Evolutionary conservation across 2,797 vertebrate genomes (phyloP).

Genomic region (Crenichthys baileyi): DNA sequence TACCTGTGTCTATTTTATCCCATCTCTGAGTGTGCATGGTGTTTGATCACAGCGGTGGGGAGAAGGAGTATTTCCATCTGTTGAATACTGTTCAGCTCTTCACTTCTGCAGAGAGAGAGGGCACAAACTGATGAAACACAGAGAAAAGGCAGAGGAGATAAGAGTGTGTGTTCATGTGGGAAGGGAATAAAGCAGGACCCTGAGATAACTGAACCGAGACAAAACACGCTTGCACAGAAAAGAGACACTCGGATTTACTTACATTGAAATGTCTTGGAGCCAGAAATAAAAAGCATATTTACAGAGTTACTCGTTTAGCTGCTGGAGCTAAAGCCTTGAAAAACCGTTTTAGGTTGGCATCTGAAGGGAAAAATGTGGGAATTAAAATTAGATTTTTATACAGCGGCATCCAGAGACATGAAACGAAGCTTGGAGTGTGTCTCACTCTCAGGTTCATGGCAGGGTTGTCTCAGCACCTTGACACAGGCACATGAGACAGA

Average conservation of each 20-base stretch:
- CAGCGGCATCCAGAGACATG: not conserved
- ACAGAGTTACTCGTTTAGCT: not conserved
- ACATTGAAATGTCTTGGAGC: not conserved
- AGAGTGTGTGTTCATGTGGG: not conserved
- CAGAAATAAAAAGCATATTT: constrained; percentile 6
- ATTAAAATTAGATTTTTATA: constrained; percentile 7
- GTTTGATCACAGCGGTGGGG: constrained; percentile 17
- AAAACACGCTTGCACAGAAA: not conserved
- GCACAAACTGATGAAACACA: not conserved
- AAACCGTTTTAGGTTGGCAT: not conserved
- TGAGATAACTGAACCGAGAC: not conserved
- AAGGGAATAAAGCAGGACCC: not conserved
- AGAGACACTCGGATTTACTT: not conserved
- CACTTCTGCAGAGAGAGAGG: constrained; percentile 9
- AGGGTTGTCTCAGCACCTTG: not conserved
- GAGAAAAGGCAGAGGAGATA: not conserved
- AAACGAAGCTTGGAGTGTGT: not conserved
- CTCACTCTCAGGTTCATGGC: not conserved
- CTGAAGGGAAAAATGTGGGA: not conserved
- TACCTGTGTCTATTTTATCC: constrained; percentile 36
- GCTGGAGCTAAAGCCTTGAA: not conserved
- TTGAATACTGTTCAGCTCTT: constrained; percentile 31
- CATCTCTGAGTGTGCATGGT: not conserved
- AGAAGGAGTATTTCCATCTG: constrained; percentile 25
- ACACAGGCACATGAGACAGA: not conserved